Base-by-base conservation (phyloP, 2,113 vertebrate species). In the Hemiscyllium ocellatum region DNA sequence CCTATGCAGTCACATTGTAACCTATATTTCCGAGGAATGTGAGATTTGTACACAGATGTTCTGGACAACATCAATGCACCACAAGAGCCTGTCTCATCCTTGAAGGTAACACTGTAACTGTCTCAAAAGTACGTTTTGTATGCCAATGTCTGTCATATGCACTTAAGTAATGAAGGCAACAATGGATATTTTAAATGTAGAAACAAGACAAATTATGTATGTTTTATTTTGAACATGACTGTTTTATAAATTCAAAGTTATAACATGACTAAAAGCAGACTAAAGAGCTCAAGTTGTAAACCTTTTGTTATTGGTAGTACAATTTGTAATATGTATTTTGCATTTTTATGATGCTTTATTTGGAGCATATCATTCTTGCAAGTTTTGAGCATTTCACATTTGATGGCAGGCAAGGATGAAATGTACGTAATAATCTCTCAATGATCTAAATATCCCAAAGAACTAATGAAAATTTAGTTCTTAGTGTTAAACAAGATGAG, bases 131-230 rank as follows among this genome's bases (percentile, higher is more conserved):
- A 42, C 8, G n/a, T 15, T 52, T 29, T 66, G 61, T 68, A 50
- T n/a, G 3, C 33, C 56, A n/a, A 52, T 15, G 52, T 89, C 26
- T 56, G 2, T 1, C 42, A 89, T 61, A 24, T 89, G 26, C 13
- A 56, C 3, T 50, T 89, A n/a, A 47, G 37, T 72, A 94, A 26
- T 52, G 42, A 95, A 72, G 12, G 17, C 8, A 95, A 52, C 42
- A 72, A 65, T 17, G 24, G 37, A 50, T 29, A 94, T 6, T 52
- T 42, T 95, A 72, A 94, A 72, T 95, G 47, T 72, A 72, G 6
- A 10, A 72, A 42, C 68, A 26, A 47, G 13, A 95, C 91, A 94
- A 95, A 95, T 90, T 72, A 95, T 72, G 93, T 95, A 95, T 20
- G 24, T 95, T 94, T 95, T 95, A 95, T 72, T 94, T 52, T 70